Base-by-base conservation (phyloP, 2,888 invertebrate genomes). In the Ormia ochracea region DNA sequence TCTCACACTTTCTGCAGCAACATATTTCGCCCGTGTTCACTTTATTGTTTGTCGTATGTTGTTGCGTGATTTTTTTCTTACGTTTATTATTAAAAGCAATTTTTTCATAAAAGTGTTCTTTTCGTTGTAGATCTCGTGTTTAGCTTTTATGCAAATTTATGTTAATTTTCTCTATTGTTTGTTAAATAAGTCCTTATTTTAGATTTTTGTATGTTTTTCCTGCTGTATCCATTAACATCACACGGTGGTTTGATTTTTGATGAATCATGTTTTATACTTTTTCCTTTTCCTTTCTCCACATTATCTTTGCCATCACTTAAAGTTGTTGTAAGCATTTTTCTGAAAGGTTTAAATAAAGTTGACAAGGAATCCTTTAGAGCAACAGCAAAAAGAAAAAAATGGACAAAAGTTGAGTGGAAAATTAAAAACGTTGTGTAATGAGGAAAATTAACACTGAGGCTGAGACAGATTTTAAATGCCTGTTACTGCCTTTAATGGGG, bases 131-230 rank as follows among this genome's bases (percentile, higher is more conserved):
- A 65, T 63, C 45, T 17, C 63, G 54, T 31, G 52, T 59, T 61
- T 43, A 52, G 61, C 79, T 72, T 66, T 76, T 76, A 80, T 80
- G 80, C 48, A 80, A 76, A 80, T 80, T 76, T 80, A 76, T 72
- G 76, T 68, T 76, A 80, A 80, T 80, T 66, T 80, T 76, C 28
- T 54, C 36, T 66, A 52, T 63, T 80, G 72, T 80, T 69, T 66
- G 80, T 63, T 76, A 76, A 76, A 69, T 76, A 76, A 76, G 69
- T 76, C 76, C 76, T 76, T 69, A 63, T 76, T 75, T 68, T 61
- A 68, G 68, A 61, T 26, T 43, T 69, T 54, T 68, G 7, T 75
- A 68, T 45, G 52, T 43, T 54, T 76, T 76, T 63, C 52, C 63
- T 74, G 56, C 63, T 48, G 48, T 69, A 69, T 69, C 76, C 59